Conservation (phyloP, 2,888 invertebrate genomes). For the Ennomos erosarius region DNA sequence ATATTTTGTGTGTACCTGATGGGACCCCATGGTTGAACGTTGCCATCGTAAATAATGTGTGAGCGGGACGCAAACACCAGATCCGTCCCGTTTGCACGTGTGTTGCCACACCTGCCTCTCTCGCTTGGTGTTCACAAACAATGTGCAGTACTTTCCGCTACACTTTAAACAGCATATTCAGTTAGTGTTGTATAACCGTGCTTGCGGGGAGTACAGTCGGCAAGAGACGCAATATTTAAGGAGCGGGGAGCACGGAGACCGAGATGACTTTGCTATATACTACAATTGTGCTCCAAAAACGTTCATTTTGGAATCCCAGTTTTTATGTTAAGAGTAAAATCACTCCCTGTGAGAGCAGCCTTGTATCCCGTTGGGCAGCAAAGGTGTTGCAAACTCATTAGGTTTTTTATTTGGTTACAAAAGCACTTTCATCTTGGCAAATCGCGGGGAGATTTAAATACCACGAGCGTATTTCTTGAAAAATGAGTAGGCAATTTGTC, state of each 20-base stretch:
- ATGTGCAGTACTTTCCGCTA: constrained; percentile 35
- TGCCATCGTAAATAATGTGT: constrained; percentile 16
- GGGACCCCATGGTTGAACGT: too few species aligned
- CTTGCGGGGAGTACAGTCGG: constrained; percentile 18
- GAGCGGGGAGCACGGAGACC: too few species aligned
- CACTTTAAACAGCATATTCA: constrained; percentile 37
- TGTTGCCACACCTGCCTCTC: constrained; percentile 21
- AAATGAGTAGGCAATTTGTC: constrained; percentile 8
- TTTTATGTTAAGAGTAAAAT: too few species aligned
- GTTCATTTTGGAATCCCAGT: too few species aligned
- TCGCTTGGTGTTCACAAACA: constrained; percentile 10
- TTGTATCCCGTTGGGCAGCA: too few species aligned
- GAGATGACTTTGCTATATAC: too few species aligned
- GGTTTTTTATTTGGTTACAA: too few species aligned
- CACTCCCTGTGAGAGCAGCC: too few species aligned
- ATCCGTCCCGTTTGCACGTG: constrained; percentile 29
- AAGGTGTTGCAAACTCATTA: too few species aligned
- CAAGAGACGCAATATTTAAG: neutral
- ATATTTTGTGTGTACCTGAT: too few species aligned
- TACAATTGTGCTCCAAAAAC: too few species aligned
- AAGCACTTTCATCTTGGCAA: too few species aligned
- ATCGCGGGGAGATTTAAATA: neutral
- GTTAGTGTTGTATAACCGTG: constrained; percentile 30
- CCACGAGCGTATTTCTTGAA: neutral
- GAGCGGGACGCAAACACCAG: constrained; percentile 13